Conservation (phyloP, 2,113 vertebrate genomes). For the Octodon degus region DNA sequence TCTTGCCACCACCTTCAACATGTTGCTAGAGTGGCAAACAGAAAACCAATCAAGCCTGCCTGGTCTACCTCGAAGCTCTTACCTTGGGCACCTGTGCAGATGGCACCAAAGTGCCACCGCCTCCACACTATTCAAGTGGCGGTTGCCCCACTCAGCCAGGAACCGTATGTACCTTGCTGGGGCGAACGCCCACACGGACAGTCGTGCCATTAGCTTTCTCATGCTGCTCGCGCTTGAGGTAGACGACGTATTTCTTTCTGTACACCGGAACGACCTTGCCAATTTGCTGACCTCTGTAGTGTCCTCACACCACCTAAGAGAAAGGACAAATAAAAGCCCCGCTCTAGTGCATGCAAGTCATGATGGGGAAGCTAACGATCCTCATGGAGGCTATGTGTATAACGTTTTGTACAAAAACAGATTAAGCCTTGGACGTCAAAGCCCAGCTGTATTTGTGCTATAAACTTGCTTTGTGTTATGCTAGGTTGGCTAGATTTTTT, state of each 20-base stretch:
- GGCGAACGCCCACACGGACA: slow-evolving; percentile 95
- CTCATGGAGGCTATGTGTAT: background rate
- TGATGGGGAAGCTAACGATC: background rate
- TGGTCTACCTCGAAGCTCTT: background rate
- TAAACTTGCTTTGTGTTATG: background rate
- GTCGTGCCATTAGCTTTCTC: slow-evolving; percentile 97
- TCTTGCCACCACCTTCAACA: background rate
- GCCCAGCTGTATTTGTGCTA: background rate
- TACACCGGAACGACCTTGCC: slow-evolving; percentile 97
- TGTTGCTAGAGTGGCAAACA: background rate
- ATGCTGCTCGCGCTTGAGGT: slow-evolving; percentile 95
- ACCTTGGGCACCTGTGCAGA: background rate
- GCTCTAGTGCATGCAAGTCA: background rate
- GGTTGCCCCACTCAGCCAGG: background rate
- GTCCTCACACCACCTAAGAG: slow-evolving; percentile 93
- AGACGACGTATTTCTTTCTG: slow-evolving; percentile 96
- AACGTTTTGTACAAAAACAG: background rate
- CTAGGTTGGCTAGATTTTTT: background rate
- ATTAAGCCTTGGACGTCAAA: background rate
- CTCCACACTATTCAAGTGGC: background rate
- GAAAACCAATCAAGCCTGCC: background rate
- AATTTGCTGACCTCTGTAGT: slow-evolving; percentile 97
- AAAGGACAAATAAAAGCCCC: background rate
- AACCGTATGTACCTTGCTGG: slow-evolving; percentile 92
- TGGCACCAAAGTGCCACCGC: rapidly evolving